Base-by-base conservation (phyloP, 1,140 invertebrate species). In the Penaeus indicus region DNA sequence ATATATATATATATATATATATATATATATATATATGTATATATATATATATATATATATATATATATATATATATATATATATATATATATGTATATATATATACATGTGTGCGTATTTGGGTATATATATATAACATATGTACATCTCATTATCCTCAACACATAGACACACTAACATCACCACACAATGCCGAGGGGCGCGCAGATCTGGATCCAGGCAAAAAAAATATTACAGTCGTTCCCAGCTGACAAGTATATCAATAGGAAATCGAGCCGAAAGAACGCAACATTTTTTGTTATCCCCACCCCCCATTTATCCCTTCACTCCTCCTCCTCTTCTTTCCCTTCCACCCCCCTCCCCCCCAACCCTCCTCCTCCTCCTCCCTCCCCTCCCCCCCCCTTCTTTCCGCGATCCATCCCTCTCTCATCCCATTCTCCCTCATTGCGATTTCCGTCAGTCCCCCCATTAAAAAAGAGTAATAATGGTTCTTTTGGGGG, bases 381-480 rank as follows among this genome's bases (percentile, higher is more conserved):
- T 1, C 21, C 42, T 8, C 25, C 42, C 42, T 47, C 7, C 61
- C 61, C 38, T 19, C 69, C 7, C 32, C 67, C 21, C 38, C 21
- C n/a, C 13, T n/a, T n/a, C 83, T 22, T 75, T 47, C 63, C 67
- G 38, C 75, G 61, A n/a, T 79, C 64, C 54, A 38, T 38, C n/a
- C 25, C 75, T 21, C 21, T 19, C 13, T 38, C 75, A 19, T 78
- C 27, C 84, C 54, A 60, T 54, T 54, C 54, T 54, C 54, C 54
- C 54, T 54, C 54, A 54, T 85, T 60, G 72, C 60, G 84, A 85
- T 85, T 75, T 85, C 84, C 84, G 84, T 75, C 84, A 60, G 84
- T 61, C n/a, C n/a, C 47, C 54, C 84, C 72, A 54, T 54, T 85
- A 77, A 85, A 85, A 85, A 85, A 85, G 84, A 85, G 61, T 80